These are phyloP conservation scores for Fukomys damarensis DNA, from an alignment of 2,113 vertebrate species.

Conservation along the genomic window DNA sequence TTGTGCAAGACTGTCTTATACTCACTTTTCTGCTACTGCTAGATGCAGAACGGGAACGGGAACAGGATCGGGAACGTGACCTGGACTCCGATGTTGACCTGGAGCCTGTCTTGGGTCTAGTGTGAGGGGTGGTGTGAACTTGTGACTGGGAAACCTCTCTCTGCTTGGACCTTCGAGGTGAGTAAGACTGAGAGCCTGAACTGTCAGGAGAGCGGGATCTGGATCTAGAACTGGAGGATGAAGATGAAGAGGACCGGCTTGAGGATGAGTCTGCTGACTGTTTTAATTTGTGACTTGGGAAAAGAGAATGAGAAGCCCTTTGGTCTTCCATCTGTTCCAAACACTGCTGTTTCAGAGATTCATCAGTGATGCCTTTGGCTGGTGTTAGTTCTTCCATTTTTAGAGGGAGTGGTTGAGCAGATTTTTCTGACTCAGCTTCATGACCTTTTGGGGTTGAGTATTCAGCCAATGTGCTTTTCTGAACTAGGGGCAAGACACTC, in stretches of 20 bases:
- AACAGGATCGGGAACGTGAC: constrained; percentile 80
- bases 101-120: constrained; percentile 64
- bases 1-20: neutral
- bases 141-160: constrained; percentile 54
- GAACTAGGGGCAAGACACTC: constrained; percentile 56
- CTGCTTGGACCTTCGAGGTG: constrained; percentile 76
- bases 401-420: constrained; percentile 47
- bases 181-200: constrained; percentile 77
- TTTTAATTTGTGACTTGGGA: constrained; percentile 60
- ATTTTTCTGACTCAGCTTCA: constrained; percentile 67
- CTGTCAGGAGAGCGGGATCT: constrained; percentile 81
- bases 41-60: constrained; percentile 80
- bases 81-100: constrained; percentile 80
- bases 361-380: constrained; percentile 64
- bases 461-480: constrained; percentile 62
- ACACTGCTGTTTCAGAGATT: constrained; percentile 64
- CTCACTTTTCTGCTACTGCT: constrained; percentile 84
- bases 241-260: constrained; percentile 80
- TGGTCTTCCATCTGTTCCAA: constrained; percentile 67
- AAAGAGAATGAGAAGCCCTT: constrained; percentile 58
- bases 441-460: constrained; percentile 54
- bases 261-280: constrained; percentile 69
- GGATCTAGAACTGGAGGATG: constrained; percentile 83
- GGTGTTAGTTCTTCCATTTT: constrained; percentile 64
- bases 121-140: constrained; percentile 71